These are phyloP conservation scores for Furnarius figulus DNA, from an alignment of 2,113 vertebrate genomes.

Conservation along the genomic window DNA sequence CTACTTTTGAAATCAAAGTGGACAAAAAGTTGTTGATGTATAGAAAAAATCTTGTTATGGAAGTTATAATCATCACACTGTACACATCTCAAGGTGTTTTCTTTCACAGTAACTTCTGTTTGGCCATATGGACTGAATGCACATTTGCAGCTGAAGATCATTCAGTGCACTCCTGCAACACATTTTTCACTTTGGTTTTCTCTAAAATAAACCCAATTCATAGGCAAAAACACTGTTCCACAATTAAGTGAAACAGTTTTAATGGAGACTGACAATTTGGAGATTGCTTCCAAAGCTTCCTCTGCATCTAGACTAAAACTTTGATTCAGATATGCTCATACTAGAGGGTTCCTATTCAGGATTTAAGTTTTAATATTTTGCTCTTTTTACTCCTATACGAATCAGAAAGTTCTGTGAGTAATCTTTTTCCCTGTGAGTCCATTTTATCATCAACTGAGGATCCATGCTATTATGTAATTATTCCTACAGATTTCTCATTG, in stretches of 20 bases:
- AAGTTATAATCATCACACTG: neutral
- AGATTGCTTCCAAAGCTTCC: neutral
- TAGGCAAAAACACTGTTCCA: neutral
- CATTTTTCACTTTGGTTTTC: neutral
- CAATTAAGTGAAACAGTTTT: neutral
- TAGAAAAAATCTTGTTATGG: neutral
- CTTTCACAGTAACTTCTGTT: neutral
- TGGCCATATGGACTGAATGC: neutral
- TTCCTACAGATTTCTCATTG: neutral
- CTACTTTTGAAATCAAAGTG: neutral
- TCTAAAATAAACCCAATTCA: neutral
- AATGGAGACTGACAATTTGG: neutral
- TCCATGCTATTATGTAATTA: neutral
- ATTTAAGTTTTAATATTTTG: neutral
- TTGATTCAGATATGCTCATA: neutral
- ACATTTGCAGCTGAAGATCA: neutral
- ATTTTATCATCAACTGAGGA: neutral
- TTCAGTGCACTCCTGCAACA: neutral
- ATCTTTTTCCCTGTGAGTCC: neutral
- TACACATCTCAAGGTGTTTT: neutral
- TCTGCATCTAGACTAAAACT: neutral
- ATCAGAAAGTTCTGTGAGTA: neutral
- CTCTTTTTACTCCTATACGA: neutral
- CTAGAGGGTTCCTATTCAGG: neutral
- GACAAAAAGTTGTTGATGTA: neutral